Conservation (phyloP, 2,113 vertebrate species). For the Ciconia maguari region DNA sequence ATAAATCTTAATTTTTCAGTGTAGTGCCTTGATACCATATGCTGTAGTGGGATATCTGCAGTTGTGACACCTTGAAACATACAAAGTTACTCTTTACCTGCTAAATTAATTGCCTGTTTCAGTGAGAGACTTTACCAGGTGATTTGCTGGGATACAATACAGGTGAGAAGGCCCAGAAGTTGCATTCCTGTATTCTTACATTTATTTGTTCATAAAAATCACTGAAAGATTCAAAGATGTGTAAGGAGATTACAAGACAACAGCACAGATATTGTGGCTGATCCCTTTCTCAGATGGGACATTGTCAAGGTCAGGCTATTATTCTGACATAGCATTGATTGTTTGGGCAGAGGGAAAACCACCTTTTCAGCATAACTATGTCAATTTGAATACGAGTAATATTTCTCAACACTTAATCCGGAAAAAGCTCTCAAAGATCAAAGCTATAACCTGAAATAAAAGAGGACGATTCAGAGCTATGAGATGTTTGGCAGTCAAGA, state of each 20-base stretch:
- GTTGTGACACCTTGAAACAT: background rate
- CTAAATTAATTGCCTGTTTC: background rate
- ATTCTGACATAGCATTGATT: background rate
- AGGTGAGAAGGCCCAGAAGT: background rate
- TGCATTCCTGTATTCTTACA: background rate
- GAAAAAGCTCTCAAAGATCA: background rate
- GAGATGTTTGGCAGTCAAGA: background rate
- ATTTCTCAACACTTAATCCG: background rate
- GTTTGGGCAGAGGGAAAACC: background rate
- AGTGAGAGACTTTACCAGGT: background rate
- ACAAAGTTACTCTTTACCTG: background rate
- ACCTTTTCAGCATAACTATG: background rate
- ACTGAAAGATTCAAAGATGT: background rate
- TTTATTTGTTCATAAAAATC: background rate
- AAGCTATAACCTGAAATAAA: background rate
- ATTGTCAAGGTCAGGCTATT: background rate
- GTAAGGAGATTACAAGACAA: background rate
- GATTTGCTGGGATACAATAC: background rate
- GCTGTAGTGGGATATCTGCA: background rate
- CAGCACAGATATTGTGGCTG: background rate
- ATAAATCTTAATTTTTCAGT: background rate
- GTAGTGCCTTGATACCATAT: background rate
- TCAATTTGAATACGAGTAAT: background rate
- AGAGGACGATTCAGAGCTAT: background rate
- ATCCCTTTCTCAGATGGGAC: background rate